Base-by-base conservation (phyloP, 2,888 invertebrate genomes). In the Pyralis farinalis region DNA sequence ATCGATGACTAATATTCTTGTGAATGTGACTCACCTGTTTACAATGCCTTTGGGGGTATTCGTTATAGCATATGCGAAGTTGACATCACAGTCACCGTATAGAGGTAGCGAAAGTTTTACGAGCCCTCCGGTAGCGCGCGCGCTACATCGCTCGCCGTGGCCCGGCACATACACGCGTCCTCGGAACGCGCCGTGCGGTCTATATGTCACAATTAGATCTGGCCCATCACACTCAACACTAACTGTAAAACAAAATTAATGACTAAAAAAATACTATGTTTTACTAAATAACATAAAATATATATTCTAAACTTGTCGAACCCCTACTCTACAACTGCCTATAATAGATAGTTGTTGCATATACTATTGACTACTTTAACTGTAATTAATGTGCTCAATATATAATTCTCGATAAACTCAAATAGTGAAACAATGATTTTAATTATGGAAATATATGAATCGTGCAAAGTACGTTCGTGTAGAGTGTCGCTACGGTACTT, bases 141-240 rank as follows among this genome's bases (percentile, higher is more conserved):
- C 91, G 49, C 91, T 91, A 72, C 96, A 97, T 5, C 86, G 76
- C 54, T 94, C 94, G 0, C 95, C 94, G 63, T 93, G 93, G 8
- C 95, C 96, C 52, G 92, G 94, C 43, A 95, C 95, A 69, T 96
- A 97, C 51, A 97, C 87, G 39, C 94, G 92, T 0, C 97, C 97
- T 8, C 85, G 83, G 71, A 94, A 94, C 62, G 73, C 70, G 7
- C 90, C 87, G 43, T 91, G 91, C 3, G 94, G 93, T 6, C 80
- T 77, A 51, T 93, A 94, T 22, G 90, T 92, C 40, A 97, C 91
- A 20, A 92, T 77, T 90, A 96, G 92, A 46, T 92, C 91, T 2
- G 91, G 83, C 22, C 92, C 91, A n/a, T 92, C 92, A 70, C 97
- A 97, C 34, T 92, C 91, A 1, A 97, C 96, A 45, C 91, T 92